phyloP scores from a whole-genome alignment of 2,888 invertebrate genomes.

The Sycophila texana region DNA sequence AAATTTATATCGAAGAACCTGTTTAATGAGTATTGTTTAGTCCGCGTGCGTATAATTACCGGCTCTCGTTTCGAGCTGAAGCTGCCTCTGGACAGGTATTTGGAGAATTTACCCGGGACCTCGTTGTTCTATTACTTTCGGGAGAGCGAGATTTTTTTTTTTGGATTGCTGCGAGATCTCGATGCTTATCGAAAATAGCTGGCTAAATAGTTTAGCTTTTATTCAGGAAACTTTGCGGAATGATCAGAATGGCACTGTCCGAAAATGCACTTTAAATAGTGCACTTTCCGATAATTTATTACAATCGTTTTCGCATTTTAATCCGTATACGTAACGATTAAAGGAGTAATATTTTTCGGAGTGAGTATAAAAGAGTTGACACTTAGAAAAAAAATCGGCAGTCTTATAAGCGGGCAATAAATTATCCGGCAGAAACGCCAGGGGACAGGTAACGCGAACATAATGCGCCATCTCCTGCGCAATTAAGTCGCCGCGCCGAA shows the following conservation, averaged over 20 bases:
- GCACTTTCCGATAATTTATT: not conserved
- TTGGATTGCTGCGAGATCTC: conserved; percentile 9
- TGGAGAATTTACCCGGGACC: conserved; percentile 12
- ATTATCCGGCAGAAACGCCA: conserved; percentile 30
- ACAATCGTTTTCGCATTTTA: not conserved
- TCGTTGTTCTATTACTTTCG: too few species aligned
- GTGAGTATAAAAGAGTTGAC: conserved; percentile 23
- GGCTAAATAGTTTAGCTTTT: conserved; percentile 1
- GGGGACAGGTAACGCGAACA: conserved; percentile 46
- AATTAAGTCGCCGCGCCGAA: conserved; percentile 47
- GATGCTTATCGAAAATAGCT: conserved; percentile 20
- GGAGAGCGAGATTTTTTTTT: conserved; percentile 13
- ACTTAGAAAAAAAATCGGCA: not conserved
- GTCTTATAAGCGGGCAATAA: conserved; percentile 34
- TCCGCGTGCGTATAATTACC: conserved; percentile 41
- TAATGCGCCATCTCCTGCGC: conserved; percentile 53
- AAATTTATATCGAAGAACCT: conserved; percentile 52
- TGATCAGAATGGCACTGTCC: not conserved
- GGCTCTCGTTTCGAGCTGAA: not conserved
- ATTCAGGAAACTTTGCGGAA: not conserved
- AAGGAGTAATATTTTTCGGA: not conserved
- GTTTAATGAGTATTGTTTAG: conserved; percentile 56
- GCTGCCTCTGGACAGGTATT: not conserved
- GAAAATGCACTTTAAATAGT: not conserved
- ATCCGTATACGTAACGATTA: not conserved